phyloP scores from a whole-genome alignment of 2,888 invertebrate genomes.

The Lasioglossum vierecki region DNA sequence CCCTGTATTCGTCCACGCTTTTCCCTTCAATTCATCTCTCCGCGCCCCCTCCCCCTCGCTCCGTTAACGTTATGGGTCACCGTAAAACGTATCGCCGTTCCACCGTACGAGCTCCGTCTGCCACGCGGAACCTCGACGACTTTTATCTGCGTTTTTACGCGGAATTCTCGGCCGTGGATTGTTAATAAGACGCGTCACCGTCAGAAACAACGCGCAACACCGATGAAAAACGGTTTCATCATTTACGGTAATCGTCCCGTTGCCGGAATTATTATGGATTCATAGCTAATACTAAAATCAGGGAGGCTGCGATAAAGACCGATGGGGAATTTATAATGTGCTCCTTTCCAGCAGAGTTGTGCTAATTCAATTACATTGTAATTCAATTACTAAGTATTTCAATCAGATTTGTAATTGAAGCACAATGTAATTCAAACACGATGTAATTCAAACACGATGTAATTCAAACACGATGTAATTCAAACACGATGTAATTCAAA shows the following conservation, averaged over 20 bases:
- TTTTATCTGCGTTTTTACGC: conserved; percentile 33
- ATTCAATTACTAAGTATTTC: too few relatives aligned
- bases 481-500: too few relatives aligned
- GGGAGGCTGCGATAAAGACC: background rate
- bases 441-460: too few relatives aligned
- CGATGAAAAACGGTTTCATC: background rate
- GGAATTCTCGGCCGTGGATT: conserved; percentile 23
- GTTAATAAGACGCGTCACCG: conserved; percentile 21
- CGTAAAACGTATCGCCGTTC: conserved; percentile 75
- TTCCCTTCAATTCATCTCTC: conserved; percentile 56
- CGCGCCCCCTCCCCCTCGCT: conserved; percentile 30
- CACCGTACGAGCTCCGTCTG: conserved; percentile 58
- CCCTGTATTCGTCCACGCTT: conserved; percentile 40
- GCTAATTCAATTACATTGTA: too few relatives aligned
- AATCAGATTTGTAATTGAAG: too few relatives aligned
- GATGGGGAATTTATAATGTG: background rate
- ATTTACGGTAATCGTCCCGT: background rate
- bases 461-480: too few relatives aligned
- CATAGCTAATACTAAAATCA: background rate
- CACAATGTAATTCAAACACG: too few relatives aligned
- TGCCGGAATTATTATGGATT: background rate
- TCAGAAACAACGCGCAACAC: background rate
- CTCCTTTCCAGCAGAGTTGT: too few relatives aligned
- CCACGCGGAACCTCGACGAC: background rate
- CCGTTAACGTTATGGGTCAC: conserved; percentile 73